Base-by-base conservation (phyloP, 2,888 invertebrate species). In the Suillia variegata region DNA sequence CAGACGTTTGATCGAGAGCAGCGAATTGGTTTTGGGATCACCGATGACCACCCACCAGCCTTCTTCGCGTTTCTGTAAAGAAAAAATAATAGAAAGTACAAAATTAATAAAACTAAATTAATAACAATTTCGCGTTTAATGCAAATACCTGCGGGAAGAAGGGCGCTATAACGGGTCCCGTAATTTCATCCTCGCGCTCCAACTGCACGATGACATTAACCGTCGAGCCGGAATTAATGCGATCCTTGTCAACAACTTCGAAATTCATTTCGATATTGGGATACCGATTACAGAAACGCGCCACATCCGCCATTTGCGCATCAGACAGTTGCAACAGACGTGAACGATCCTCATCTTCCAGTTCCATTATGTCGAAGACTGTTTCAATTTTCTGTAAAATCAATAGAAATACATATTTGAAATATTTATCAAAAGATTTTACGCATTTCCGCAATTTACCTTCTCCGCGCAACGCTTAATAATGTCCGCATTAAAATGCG, bases 31-130 rank as follows among this genome's bases (percentile, higher is more conserved):
- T 78, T 94, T 94, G 0, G 96, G 94, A 78, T 98, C 98, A 0
- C 99, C 99, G 68, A 99, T 94, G 10, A 99, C 98, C 38, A 99
- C 94, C 99, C 99, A 99, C 93, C 93, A 94, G 54, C 94, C 94
- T 81, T 94, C 94, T 78, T 94, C 94, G 54, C 94, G 89, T 87
- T 94, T 94, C 87, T 93, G 85, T 21, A 78, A 66, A 59, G 56
- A 78, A 68, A 66, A 54, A 63, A 2, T 10, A 42, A 45, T 42
- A 10, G 57, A 50, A 15, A 5, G 8, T 21, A 48, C 18, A 47
- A 21, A 54, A 4, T 38, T n/a, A 21, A 26, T n/a, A n/a, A n/a
- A 17, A n/a, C n/a, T n/a, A 51, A 38, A 26, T 42, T n/a, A 13
- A 22, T 6, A 49, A 42, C n/a, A 5, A 38, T 38, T 15, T 26